Evolutionary conservation across 2,113 vertebrate genomes (phyloP).

Genomic region (Ceyx cyanopectus): DNA sequence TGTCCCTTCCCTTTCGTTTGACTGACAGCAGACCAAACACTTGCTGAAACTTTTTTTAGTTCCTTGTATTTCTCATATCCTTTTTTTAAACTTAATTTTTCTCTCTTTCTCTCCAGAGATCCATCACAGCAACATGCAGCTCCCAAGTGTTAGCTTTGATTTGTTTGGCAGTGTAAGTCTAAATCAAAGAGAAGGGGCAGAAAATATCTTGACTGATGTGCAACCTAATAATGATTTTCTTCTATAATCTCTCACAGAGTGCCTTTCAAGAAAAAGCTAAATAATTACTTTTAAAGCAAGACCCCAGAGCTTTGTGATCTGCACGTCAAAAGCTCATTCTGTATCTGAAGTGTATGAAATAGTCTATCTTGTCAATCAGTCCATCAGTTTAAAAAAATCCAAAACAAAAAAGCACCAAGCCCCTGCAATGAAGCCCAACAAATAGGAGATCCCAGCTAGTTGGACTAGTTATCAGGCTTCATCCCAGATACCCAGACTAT

Average conservation of each 20-base stretch:
- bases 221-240: constrained; percentile 38
- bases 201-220: constrained; percentile 7
- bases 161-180: constrained; percentile 33
- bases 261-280: constrained; percentile 3
- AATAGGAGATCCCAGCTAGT: neutral
- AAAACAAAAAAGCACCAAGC: neutral
- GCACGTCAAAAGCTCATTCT: neutral
- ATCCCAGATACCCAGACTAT: neutral
- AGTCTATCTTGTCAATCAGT: neutral
- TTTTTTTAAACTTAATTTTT: constrained; percentile 32
- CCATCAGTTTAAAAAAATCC: neutral
- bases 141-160: constrained; percentile 45
- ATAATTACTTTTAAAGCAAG: constrained; percentile 31
- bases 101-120: constrained; percentile 33
- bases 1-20: constrained; percentile 26
- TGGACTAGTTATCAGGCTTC: neutral
- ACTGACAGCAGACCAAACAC: constrained; percentile 27
- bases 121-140: neutral
- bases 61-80: neutral
- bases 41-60: constrained; percentile 1
- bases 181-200: constrained; percentile 40
- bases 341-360: neutral
- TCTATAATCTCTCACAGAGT: constrained; percentile 1
- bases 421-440: neutral
- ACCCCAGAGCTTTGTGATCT: neutral